These are phyloP conservation scores for Bombus superbus DNA, from an alignment of 1,140 invertebrate genomes.

Conservation along the genomic window DNA sequence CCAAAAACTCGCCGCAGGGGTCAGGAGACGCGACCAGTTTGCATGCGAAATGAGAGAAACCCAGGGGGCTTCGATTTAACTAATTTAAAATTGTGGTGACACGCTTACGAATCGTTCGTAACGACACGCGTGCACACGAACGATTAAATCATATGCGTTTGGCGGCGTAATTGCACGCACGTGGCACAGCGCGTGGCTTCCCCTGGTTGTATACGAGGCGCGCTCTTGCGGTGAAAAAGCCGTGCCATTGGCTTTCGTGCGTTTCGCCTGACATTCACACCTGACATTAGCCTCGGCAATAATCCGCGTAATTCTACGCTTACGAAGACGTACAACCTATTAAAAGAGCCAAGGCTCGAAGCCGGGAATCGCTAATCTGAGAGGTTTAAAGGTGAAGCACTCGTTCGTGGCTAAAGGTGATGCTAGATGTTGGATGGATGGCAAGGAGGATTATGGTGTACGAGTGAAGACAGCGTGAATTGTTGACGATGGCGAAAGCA, in stretches of 20 bases:
- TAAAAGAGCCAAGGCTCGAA: conserved; percentile 3
- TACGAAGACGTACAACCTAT: conserved; percentile 5
- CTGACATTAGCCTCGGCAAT: conserved; percentile 60
- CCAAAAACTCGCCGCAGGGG: background rate
- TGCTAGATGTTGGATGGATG: background rate
- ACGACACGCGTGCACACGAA: conserved; percentile 6
- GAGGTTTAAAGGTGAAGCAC: conserved; percentile 14
- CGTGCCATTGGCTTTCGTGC: conserved; percentile 51
- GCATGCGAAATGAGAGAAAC: background rate
- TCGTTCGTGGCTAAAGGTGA: background rate
- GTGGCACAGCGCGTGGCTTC: conserved; percentile 34
- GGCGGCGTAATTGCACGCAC: conserved; percentile 22
- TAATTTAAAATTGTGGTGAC: background rate
- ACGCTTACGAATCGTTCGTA: background rate
- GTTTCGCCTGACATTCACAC: conserved; percentile 58
- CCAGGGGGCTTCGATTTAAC: background rate
- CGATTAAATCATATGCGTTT: conserved; percentile 60
- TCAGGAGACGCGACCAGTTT: background rate
- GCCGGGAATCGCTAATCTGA: conserved; percentile 2
- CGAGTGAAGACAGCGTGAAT: background rate
- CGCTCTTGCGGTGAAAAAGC: conserved; percentile 26
- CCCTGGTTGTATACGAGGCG: background rate
- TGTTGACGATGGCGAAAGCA: background rate
- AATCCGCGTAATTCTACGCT: conserved; percentile 29
- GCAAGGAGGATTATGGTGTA: background rate